phyloP scores from a whole-genome alignment of 2,113 vertebrate genomes.

The Mionectes macconnelli region DNA sequence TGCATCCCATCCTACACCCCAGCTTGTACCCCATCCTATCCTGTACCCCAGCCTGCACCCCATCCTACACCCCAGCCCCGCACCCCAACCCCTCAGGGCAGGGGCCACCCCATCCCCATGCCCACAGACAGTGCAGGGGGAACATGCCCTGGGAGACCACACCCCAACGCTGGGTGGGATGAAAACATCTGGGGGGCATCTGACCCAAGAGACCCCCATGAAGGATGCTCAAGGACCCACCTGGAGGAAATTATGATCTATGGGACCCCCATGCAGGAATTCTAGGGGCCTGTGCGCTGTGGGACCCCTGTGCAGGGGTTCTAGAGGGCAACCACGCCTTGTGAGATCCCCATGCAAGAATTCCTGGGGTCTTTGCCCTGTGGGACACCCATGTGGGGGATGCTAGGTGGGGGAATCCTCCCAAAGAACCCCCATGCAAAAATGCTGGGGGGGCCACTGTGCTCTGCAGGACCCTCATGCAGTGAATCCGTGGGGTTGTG shows the following conservation, averaged over 20 bases:
- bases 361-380: background rate
- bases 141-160: background rate
- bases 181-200: background rate
- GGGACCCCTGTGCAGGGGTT: accelerated
- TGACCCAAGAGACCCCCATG: accelerated
- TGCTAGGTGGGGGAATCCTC: background rate
- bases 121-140: no score
- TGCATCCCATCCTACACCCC: background rate
- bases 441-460: background rate
- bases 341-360: background rate
- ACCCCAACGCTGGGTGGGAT: no score
- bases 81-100: background rate
- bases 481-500: background rate
- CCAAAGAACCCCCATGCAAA: background rate
- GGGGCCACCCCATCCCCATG: background rate
- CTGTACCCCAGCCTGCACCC: background rate
- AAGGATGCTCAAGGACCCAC: background rate
- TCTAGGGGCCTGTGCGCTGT: background rate
- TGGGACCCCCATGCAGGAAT: background rate
- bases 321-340: background rate
- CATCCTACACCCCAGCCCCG: background rate
- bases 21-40: background rate
- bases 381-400: background rate
- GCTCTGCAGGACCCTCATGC: background rate
- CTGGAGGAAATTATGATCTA: no score